Evolutionary conservation across 2,113 vertebrate species (phyloP).

Genomic region (Casuarius casuarius): DNA sequence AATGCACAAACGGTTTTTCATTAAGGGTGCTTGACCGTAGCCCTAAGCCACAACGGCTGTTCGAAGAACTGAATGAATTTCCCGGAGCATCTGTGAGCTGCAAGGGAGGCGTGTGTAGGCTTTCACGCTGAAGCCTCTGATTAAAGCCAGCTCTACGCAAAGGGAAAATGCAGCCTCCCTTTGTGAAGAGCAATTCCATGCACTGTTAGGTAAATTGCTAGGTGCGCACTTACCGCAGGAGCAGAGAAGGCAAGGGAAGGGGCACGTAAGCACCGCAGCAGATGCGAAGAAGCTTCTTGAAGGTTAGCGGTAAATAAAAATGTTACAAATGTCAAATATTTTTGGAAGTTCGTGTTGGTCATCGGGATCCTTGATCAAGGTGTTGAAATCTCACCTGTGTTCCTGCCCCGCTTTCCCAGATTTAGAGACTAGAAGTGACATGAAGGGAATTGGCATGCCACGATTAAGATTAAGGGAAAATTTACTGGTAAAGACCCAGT

Average conservation of each 20-base stretch:
- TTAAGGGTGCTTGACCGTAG: slow-evolving; percentile 49
- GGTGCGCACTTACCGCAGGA: background rate
- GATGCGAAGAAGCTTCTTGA: background rate
- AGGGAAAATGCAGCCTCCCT: slow-evolving; percentile 5
- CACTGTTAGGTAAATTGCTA: slow-evolving; percentile 10
- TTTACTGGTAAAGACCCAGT: background rate
- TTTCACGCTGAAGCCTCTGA: slow-evolving; percentile 35
- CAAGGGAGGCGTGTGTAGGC: background rate
- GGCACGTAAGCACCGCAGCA: background rate
- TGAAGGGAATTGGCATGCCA: background rate
- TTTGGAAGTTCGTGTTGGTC: background rate
- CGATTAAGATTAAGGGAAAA: background rate
- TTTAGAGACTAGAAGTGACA: background rate
- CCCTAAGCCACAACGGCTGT: slow-evolving; percentile 33
- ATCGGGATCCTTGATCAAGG: background rate
- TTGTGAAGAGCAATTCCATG: slow-evolving; percentile 51
- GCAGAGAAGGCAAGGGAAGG: background rate
- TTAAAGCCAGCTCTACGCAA: background rate
- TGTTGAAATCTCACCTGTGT: background rate
- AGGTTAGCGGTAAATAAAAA: background rate
- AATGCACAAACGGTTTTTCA: slow-evolving; percentile 48
- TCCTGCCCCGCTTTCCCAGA: background rate
- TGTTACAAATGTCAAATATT: background rate
- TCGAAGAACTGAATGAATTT: slow-evolving; percentile 48
- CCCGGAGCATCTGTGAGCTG: background rate